These are phyloP conservation scores for Chrysochloris asiatica DNA, from an alignment of 2,113 vertebrate species.

Conservation along the genomic window DNA sequence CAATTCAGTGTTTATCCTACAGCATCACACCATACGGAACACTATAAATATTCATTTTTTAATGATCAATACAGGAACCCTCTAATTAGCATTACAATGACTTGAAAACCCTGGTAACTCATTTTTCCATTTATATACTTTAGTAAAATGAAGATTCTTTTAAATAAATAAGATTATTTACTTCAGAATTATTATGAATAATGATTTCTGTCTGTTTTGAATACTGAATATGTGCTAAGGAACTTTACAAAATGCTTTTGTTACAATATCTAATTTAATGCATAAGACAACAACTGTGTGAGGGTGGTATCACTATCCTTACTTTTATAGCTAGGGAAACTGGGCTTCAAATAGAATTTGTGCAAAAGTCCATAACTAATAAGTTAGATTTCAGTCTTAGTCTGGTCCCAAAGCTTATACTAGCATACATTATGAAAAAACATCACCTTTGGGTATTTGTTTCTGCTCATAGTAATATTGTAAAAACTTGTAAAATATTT, in stretches of 20 bases:
- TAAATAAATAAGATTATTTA: not conserved
- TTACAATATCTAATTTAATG: not conserved
- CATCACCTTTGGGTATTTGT: not conserved
- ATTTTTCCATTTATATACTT: not conserved
- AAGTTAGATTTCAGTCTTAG: not conserved
- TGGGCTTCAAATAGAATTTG: not conserved
- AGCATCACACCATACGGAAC: too few relatives aligned
- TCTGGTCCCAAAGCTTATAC: not conserved
- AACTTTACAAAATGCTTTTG: not conserved
- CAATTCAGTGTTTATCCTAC: too few relatives aligned
- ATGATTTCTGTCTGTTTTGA: not conserved
- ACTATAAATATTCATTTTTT: constrained; percentile 63
- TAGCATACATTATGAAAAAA: not conserved
- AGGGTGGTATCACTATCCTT: not conserved
- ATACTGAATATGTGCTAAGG: not conserved
- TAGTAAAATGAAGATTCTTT: constrained; percentile 8
- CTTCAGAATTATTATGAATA: not conserved
- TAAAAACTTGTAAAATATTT: constrained; percentile 60
- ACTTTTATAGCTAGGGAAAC: not conserved
- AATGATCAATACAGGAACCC: constrained; percentile 39
- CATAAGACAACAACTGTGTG: not conserved
- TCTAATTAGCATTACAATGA: constrained; percentile 39
- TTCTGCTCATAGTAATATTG: constrained; percentile 53
- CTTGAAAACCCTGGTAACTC: constrained; percentile 3
- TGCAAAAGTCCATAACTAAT: not conserved